Percentiles rank a stretch among this genome's conserved stretches.
Evolutionary conservation across 1,140 invertebrate species (phyloP).

Genomic region (Trachelipus rathkii): DNA sequence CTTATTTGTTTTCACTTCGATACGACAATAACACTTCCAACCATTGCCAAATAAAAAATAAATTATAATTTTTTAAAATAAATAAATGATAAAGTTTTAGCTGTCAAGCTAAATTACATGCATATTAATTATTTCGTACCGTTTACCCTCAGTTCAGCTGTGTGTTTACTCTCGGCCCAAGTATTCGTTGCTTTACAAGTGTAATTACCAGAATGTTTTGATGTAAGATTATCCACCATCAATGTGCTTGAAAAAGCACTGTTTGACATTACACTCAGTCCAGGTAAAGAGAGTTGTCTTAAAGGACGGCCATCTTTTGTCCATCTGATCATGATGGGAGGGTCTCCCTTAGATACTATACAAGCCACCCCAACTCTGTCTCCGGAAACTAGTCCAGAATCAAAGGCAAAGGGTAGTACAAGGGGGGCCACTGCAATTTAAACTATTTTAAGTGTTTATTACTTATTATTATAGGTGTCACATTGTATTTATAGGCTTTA

Average conservation of each 20-base stretch:
- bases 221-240: constrained; percentile 67
- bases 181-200: constrained; percentile 52
- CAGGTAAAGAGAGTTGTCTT: constrained; percentile 23
- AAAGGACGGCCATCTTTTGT: constrained; percentile 66
- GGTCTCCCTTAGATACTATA: constrained; percentile 71
- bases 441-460: too few relatives aligned
- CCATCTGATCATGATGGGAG: constrained; percentile 71
- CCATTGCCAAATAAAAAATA: too few relatives aligned
- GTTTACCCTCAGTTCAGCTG: constrained; percentile 47
- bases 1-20: too few relatives aligned
- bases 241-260: constrained; percentile 57
- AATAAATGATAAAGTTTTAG: neutral
- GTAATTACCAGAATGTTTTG: constrained; percentile 53
- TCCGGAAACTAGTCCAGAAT: constrained; percentile 50
- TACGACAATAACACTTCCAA: too few relatives aligned
- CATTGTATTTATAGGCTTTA: too few relatives aligned
- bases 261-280: constrained; percentile 24
- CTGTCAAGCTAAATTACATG: neutral
- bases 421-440: constrained; percentile 47
- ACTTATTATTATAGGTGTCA: too few relatives aligned
- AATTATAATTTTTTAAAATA: too few relatives aligned
- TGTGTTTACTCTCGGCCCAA: constrained; percentile 46
- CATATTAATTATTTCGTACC: constrained; percentile 48
- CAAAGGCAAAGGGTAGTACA: constrained; percentile 47
- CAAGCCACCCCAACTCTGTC: constrained; percentile 71